Conservation (phyloP, 2,113 vertebrate species). For the Platysternon megacephalum region DNA sequence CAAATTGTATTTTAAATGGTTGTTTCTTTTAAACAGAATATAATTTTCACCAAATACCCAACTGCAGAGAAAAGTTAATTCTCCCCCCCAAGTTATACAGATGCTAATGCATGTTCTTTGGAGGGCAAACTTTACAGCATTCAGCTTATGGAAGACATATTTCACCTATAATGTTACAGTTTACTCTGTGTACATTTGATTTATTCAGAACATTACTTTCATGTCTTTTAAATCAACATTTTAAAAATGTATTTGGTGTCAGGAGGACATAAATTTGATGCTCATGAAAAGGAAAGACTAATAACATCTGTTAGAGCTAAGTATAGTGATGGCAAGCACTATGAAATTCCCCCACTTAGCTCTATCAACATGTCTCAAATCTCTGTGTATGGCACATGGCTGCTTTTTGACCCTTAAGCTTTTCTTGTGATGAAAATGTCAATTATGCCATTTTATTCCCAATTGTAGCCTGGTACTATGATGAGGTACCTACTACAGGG, state of each 20-base stretch:
- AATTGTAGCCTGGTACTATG: neutral
- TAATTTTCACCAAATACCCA: neutral
- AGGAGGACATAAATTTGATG: neutral
- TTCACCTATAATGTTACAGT: neutral
- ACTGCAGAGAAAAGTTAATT: neutral
- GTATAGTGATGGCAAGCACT: neutral
- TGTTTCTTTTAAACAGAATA: neutral
- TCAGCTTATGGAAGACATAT: neutral
- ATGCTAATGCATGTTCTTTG: neutral
- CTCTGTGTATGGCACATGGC: neutral
- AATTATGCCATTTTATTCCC: neutral
- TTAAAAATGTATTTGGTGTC: neutral
- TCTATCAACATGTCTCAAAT: neutral
- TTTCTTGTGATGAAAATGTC: neutral
- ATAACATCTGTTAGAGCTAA: rapidly evolving
- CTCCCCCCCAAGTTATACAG: neutral
- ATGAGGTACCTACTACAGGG: rapidly evolving
- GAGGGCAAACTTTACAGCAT: neutral
- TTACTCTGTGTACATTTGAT: neutral
- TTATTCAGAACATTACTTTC: neutral
- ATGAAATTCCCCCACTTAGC: rapidly evolving
- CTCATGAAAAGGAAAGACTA: neutral
- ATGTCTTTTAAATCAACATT: neutral
- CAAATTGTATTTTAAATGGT: neutral
- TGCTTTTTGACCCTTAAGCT: rapidly evolving